phyloP scores from a whole-genome alignment of 2,113 vertebrate genomes.

The Rhinoptilus africanus region DNA sequence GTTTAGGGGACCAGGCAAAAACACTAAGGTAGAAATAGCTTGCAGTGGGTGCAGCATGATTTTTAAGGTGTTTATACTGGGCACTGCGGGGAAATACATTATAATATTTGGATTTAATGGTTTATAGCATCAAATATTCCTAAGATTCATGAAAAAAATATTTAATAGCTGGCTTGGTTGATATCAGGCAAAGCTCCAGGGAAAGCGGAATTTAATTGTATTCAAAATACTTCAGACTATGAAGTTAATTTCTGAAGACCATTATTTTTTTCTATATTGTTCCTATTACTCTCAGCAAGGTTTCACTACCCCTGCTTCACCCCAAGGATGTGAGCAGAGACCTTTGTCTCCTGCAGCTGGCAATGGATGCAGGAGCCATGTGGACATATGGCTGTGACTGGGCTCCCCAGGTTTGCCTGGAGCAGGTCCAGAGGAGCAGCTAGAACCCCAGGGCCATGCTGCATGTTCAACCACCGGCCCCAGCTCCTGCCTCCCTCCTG shows the following conservation, averaged over 20 bases:
- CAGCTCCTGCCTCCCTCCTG: neutral
- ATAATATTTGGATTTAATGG: neutral
- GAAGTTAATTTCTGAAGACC: neutral
- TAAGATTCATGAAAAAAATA: neutral
- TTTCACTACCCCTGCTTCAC: neutral
- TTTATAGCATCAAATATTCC: neutral
- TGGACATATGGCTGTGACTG: rapidly evolving
- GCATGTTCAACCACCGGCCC: rapidly evolving
- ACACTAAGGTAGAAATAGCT: neutral
- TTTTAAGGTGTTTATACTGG: neutral
- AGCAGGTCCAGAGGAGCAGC: rapidly evolving
- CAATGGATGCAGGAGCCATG: neutral
- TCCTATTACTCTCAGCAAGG: neutral
- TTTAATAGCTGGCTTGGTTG: neutral
- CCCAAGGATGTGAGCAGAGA: neutral
- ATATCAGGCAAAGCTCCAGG: neutral
- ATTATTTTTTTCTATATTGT: neutral
- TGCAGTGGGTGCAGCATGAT: neutral
- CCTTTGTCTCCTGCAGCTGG: neutral
- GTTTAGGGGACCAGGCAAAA: neutral
- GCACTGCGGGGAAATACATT: neutral
- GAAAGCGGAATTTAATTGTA: neutral
- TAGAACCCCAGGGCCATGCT: neutral
- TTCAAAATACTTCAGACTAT: neutral
- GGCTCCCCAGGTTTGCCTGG: neutral